Percentiles rank a stretch among this genome's conserved stretches.
Conservation (phyloP, 2,797 vertebrate genomes). For the Etheostoma nigrum region DNA sequence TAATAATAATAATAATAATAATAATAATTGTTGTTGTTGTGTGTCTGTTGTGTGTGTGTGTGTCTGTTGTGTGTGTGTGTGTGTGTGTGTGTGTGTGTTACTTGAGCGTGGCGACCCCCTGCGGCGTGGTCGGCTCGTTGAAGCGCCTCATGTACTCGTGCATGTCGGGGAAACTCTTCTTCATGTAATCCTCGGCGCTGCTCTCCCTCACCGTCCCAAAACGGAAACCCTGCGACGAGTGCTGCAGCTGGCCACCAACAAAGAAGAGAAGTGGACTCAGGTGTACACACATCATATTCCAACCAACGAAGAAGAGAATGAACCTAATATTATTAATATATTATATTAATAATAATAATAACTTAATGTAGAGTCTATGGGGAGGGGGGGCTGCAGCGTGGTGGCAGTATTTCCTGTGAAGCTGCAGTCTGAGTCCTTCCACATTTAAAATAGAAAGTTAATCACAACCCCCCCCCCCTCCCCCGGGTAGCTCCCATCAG, state of each 20-base stretch:
- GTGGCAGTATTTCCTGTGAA: not conserved
- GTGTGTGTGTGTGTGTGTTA: constrained; percentile 66
- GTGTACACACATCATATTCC: not conserved
- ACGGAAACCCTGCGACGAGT: constrained; percentile 90
- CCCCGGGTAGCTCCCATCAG: no score
- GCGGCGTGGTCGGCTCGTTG: constrained; percentile 90
- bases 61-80: no score
- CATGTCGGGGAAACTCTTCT: constrained; percentile 95
- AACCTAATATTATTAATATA: no score
- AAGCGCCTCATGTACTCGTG: constrained; percentile 90
- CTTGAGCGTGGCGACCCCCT: constrained; percentile 91
- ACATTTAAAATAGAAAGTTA: constrained; percentile 41
- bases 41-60: no score
- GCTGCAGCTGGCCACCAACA: constrained; percentile 86
- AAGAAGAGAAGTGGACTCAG: constrained; percentile 4
- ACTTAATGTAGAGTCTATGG: no score
- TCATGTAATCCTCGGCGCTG: constrained; percentile 95
- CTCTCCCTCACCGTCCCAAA: constrained; percentile 94
- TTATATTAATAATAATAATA: no score
- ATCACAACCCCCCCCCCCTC: constrained; percentile 20
- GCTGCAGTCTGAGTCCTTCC: not conserved
- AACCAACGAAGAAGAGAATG: no score
- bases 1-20: no score
- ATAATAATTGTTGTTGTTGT: no score
- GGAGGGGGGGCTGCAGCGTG: no score